Conservation (phyloP, 2,888 invertebrate genomes). For the Drosophila diplacantha region DNA sequence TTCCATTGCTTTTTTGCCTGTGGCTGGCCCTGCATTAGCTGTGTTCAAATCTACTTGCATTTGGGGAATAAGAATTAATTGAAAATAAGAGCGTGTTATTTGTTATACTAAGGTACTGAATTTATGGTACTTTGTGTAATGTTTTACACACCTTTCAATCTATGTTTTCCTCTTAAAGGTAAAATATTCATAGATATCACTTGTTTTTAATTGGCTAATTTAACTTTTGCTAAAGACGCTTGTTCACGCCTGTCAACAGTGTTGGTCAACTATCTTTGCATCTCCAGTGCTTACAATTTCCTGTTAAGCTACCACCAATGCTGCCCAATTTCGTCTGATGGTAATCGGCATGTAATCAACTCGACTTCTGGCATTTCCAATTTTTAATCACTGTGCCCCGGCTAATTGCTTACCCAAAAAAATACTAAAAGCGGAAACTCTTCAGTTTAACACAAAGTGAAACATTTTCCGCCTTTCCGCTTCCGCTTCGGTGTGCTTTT, state of each 20-base stretch:
- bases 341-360: slow-evolving; percentile 34
- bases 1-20: neutral
- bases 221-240: neutral
- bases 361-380: slow-evolving; percentile 35
- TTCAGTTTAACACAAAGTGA: slow-evolving; percentile 50
- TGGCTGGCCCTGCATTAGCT: neutral
- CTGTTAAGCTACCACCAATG: slow-evolving; percentile 1
- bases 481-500: slow-evolving; percentile 39
- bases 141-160: too few species aligned
- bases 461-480: slow-evolving; percentile 51
- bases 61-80: slow-evolving; percentile 4
- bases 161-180: too few species aligned
- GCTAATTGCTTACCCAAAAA: slow-evolving; percentile 55
- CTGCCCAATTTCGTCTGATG: neutral
- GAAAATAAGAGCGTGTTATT: neutral
- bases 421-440: slow-evolving; percentile 50
- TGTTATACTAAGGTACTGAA: neutral
- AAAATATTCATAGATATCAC: neutral
- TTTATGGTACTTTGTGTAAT: neutral
- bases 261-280: neutral
- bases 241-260: neutral
- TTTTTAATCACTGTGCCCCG: slow-evolving; percentile 35
- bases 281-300: slow-evolving; percentile 1
- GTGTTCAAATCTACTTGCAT: neutral
- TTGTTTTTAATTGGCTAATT: neutral